Base-by-base conservation (phyloP, 2,888 invertebrate genomes). In the Papilio elwesi region DNA sequence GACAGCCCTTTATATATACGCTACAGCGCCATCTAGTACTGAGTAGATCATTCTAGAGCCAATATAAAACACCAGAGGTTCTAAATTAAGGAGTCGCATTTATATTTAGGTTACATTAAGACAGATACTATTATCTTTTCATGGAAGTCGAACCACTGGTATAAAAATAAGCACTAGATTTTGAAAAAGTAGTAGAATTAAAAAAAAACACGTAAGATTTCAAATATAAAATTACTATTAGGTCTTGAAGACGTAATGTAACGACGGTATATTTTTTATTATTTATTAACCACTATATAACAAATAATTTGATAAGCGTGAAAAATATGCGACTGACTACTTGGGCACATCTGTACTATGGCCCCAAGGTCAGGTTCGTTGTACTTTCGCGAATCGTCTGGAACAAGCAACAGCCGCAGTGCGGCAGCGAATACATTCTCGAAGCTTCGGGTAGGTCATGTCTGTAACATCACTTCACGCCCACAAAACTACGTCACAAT, bases 21-120 rank as follows among this genome's bases (percentile, higher is more conserved):
- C 47, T 9, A 70, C 65, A 83, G 78, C 85, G 87, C 88, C 90
- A 86, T 87, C 90, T 89, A 80, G 86, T 82, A 81, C 69, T 77
- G 76, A 81, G 84, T 88, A 86, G 89, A 85, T 82, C 72, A 68
- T 82, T 76, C 87, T 81, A 72, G 86, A 83, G 38, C 4, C 6
- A 13, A 43, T 16, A 51, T n/a, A 48, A 47, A 70, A 67, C 11
- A 52, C 6, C 73, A 69, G 73, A 16, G 69, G 13, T 53, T 36
- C 13, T 62, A 2, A 66, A 53, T 49, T 65, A 47, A n/a, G 7
- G 65, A 48, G 38, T 47, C 53, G 70, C 70, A 70, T 26, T 36
- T 55, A 11, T 26, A 26, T 26, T 26, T 26, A 26, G 26, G 2
- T 64, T 64, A 15, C 16, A 12, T 8, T 26, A 0, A 13, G 13